A percentile compares a stretch with the other conserved stretches of the same genome.
Evolutionary conservation across 2,113 vertebrate genomes (phyloP).

Genomic region (Pipa parva): DNA sequence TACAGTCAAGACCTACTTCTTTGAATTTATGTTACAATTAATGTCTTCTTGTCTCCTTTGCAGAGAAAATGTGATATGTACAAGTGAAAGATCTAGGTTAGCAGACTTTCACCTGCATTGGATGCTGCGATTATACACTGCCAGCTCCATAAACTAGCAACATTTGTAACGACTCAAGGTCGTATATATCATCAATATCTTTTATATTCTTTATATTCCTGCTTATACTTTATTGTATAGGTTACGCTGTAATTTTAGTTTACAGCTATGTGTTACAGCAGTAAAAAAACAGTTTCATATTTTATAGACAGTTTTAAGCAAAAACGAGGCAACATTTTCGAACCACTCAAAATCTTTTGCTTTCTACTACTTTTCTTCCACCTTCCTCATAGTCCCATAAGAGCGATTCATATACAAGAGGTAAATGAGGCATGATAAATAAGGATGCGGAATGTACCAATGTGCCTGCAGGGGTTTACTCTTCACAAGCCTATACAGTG

Average conservation of each 20-base stretch:
- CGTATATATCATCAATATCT: not conserved
- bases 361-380: no score
- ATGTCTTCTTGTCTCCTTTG: not conserved
- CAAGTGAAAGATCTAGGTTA: not conserved
- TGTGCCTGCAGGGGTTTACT: no score
- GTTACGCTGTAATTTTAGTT: not conserved
- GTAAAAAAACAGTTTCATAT: not conserved
- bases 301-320: not conserved
- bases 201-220: not conserved
- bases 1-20: not conserved
- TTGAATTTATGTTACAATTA: slow-evolving; percentile 1
- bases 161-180: not conserved
- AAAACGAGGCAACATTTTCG: not conserved
- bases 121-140: not conserved
- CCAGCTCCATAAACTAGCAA: slow-evolving; percentile 1
- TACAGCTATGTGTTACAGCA: not conserved
- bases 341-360: not conserved
- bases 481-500: no score
- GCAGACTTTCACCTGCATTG: not conserved
- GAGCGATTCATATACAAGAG: no score
- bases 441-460: no score
- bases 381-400: no score
- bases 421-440: no score
- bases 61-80: slow-evolving; percentile 2
- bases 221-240: not conserved